A percentile compares a stretch with the other conserved stretches of the same genome.
Evolutionary conservation across 2,888 invertebrate genomes (phyloP).

Genomic region (Phoronis australis): DNA sequence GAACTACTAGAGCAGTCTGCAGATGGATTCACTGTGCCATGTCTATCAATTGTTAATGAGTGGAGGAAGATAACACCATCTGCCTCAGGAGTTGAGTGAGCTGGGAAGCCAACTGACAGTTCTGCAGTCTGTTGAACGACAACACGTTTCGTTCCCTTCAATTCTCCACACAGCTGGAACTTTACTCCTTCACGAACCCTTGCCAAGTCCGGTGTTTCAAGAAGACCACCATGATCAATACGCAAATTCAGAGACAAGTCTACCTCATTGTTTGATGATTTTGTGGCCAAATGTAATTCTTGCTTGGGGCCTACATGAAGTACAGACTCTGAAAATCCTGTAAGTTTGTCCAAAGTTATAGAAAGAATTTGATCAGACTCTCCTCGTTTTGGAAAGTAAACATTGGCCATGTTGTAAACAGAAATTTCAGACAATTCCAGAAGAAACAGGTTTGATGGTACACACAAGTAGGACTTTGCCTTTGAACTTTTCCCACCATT

Average conservation of each 20-base stretch:
- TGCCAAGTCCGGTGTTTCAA: conserved; percentile 21
- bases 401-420: not conserved
- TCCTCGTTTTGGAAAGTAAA: not conserved
- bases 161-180: conserved; percentile 23
- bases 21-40: too few relatives aligned
- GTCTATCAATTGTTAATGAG: too few relatives aligned
- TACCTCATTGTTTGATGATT: not conserved
- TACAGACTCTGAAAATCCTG: not conserved
- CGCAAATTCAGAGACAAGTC: not conserved
- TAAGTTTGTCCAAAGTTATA: not conserved
- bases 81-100: conserved; percentile 5
- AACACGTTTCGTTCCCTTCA: conserved; percentile 17
- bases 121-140: conserved; percentile 16
- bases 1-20: too few relatives aligned
- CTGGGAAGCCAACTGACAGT: conserved; percentile 18
- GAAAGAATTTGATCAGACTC: not conserved
- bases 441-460: too few relatives aligned
- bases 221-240: conserved; percentile 16
- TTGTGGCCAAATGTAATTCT: not conserved
- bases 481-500: conserved; percentile 14
- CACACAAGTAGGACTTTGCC: too few relatives aligned
- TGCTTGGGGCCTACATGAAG: not conserved
- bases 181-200: conserved; percentile 16
- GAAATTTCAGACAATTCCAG: not conserved
- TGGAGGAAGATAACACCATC: too few relatives aligned